phyloP scores from a whole-genome alignment of 2,888 invertebrate species.

The Thelaira solivaga region DNA sequence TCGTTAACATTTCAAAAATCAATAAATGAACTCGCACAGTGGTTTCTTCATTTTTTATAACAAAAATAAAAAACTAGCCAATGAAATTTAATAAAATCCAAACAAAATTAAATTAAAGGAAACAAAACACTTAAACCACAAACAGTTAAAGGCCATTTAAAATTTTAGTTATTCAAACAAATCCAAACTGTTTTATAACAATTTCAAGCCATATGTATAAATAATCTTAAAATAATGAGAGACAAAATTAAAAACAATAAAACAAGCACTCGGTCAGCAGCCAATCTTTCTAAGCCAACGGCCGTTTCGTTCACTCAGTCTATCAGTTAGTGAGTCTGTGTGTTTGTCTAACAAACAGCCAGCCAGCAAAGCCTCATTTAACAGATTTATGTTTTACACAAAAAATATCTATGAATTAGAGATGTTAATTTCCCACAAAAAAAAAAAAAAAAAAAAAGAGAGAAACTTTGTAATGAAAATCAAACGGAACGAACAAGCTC shows the following conservation, averaged over 20 bases:
- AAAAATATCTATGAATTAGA: conserved; percentile 38
- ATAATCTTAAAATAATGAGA: conserved; percentile 37
- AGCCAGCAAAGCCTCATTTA: neutral
- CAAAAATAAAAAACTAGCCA: neutral
- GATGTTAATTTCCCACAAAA: conserved; percentile 44
- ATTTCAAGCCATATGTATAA: neutral
- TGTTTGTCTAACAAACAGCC: neutral
- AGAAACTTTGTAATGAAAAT: conserved; percentile 30
- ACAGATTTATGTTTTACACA: conserved; percentile 44
- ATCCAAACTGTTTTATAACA: neutral
- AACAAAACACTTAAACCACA: conserved; percentile 3
- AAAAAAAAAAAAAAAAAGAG: too few relatives aligned
- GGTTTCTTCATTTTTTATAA: conserved; percentile 41
- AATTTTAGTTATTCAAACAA: too few relatives aligned
- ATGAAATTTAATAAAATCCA: conserved; percentile 4
- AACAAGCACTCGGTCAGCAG: conserved; percentile 26
- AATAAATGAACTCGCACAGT: conserved; percentile 42
- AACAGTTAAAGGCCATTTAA: conserved; percentile 52
- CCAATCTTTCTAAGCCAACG: neutral
- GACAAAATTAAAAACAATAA: conserved; percentile 48
- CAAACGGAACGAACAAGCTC: conserved; percentile 25
- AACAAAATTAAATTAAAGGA: conserved; percentile 6
- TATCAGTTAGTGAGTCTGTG: neutral
- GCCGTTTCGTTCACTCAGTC: neutral
- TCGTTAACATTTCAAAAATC: conserved; percentile 47